Evolutionary conservation across 2,888 invertebrate species (phyloP), one percentile per base, ranked within the genome.

Genomic region (Tipula lateralis): DNA sequence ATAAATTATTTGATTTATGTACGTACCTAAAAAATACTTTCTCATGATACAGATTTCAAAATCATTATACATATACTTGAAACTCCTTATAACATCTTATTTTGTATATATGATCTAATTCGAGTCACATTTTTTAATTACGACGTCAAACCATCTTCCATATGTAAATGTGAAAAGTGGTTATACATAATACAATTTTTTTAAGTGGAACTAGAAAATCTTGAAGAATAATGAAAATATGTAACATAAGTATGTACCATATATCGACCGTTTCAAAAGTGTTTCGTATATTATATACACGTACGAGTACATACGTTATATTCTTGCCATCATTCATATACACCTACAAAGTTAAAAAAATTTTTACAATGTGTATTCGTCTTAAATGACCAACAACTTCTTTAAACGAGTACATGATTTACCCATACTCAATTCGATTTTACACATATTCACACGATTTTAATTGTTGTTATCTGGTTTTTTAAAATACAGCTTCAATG

Each of bases 391-490:
- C 66, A 66, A 24, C 24, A 24, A 66, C 66, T 66, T 66, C 19
- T 66, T 66, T 44, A 44, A n/a, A n/a, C n/a, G n/a, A n/a, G n/a
- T 44, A 44, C 44, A 16, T 16, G 13, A 39, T 39, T 44, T 66
- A 66, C 66, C 19, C 66, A 50, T 50, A 66, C 66, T 24, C n/a
- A 0, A 9, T 1, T 66, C 66, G 66, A 13, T 24, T 24, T 24
- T 24, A 66, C 24, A 66, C 66, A 66, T 66, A 66, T 66, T 24
- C 66, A 24, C 4, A 24, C 9, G 9, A 66, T 66, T 44, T 66
- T 66, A 66, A 66, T 66, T 66, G 66, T 66, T 66, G 66, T 66
- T 66, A 66, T 24, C 66, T 66, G 66, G 66, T 66, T 66, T 66
- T 66, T n/a, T 66, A 24, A 66, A 66, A 24, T 66, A 44, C 44